Base-by-base conservation (phyloP, 2,113 vertebrate species). In the Oreochromis tanganicae region DNA sequence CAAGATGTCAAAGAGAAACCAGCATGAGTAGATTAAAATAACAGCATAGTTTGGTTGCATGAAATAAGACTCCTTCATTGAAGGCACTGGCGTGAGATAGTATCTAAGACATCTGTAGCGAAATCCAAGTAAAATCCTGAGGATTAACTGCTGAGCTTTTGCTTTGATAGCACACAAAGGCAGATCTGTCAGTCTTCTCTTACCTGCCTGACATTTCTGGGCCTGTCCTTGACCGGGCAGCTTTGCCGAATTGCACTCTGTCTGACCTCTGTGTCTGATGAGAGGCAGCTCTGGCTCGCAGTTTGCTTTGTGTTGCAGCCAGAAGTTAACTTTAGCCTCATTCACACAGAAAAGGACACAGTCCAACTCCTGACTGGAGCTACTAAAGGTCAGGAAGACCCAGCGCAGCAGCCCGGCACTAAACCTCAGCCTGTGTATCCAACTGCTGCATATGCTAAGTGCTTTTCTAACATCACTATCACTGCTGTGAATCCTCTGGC, bases 221-320 rank as follows among this genome's bases (percentile, higher is more conserved):
- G 57, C 84, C 50, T 66, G 82, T 88, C 78, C 84, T 88, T 86
- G 87, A 90, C 90, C 82, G 14, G 79, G 46, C 68, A 82, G 88
- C 81, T 87, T 87, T 7, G 13, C 43, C 79, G 4, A 84, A 56
- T 63, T 43, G 83, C 81, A 38, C 63, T 80, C 84, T 24, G 81
- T 81, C 88, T 91, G 82, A 90, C 82, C 91, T 68, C 85, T 5
- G 16, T 8, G 80, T 87, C 43, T 84, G 75, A 85, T 48, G 48
- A 63, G 36, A 81, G 46, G 81, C 4, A 59, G 83, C 82, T 92
- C 88, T 88, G 82, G 48, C 92, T 91, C 90, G 84, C 75, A 56
- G 85, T 89, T 93, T 66, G 83, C 94, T 96, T 94, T 96, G 92
- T 95, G 94, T 85, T 92, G 48, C 84, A 86, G 92, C 93, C 92